Conservation (phyloP, 2,113 vertebrate genomes). For the Cairina moschata region DNA sequence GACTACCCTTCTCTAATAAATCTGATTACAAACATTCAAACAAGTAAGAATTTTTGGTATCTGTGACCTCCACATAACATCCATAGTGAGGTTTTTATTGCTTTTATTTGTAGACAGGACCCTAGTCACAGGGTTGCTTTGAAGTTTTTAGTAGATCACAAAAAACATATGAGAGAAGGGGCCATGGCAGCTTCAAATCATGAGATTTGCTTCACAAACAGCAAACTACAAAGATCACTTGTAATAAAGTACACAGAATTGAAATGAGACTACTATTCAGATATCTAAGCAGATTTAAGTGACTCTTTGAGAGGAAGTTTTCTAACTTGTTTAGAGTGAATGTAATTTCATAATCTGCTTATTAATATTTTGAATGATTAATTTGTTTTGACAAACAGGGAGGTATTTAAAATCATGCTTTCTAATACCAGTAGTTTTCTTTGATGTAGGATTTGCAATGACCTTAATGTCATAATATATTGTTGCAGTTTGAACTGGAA, state of each 20-base stretch:
- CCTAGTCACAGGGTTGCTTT: neutral
- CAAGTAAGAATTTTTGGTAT: neutral
- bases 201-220: neutral
- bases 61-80: neutral
- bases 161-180: conserved; percentile 41
- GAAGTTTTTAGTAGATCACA: conserved; percentile 37
- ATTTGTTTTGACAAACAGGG: neutral
- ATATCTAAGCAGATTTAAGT: neutral
- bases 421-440: neutral
- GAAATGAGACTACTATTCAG: neutral
- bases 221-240: neutral
- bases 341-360: neutral
- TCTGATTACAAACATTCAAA: neutral
- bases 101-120: conserved; percentile 14
- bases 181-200: conserved; percentile 5
- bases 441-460: neutral
- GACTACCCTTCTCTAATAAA: neutral
- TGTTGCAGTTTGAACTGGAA: neutral
- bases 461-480: neutral
- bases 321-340: neutral
- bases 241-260: neutral
- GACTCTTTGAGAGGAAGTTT: neutral
- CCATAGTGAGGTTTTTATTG: neutral
- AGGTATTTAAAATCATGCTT: neutral
- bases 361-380: neutral